A percentile compares a stretch with the other conserved stretches of the same genome.
phyloP scores from a whole-genome alignment of 2,888 invertebrate genomes.

The Andrena marginata region DNA sequence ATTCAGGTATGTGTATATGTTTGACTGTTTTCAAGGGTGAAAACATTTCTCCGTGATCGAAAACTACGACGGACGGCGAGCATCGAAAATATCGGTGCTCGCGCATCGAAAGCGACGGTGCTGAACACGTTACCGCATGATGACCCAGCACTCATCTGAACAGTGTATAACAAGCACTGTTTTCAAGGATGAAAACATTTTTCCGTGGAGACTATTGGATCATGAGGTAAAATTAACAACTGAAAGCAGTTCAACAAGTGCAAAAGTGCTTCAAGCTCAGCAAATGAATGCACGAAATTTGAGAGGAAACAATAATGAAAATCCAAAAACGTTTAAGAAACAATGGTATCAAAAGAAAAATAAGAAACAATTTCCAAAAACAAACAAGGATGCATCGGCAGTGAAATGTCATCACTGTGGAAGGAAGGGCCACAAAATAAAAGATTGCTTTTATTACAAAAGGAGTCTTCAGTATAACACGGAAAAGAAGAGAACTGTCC shows the following conservation, averaged over 20 bases:
- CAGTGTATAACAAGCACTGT: too few relatives aligned
- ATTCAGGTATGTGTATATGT: too few relatives aligned
- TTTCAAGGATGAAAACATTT: too few relatives aligned
- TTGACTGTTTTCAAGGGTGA: too few relatives aligned
- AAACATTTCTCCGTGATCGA: too few relatives aligned
- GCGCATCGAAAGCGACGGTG: too few relatives aligned
- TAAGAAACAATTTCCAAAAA: too few relatives aligned
- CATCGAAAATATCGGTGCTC: too few relatives aligned
- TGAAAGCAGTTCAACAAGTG: neutral
- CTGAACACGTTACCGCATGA: too few relatives aligned
- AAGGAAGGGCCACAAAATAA: neutral
- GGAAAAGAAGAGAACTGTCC: neutral
- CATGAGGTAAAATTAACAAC: conserved; percentile 4
- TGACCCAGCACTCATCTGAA: too few relatives aligned
- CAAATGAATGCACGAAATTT: neutral
- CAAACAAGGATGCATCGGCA: too few relatives aligned
- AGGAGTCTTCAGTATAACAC: neutral
- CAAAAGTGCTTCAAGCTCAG: neutral
- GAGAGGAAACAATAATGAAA: neutral
- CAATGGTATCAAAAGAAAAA: neutral
- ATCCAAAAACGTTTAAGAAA: neutral
- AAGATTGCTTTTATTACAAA: conserved; percentile 7
- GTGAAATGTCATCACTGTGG: conserved; percentile 12
- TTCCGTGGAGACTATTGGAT: neutral
- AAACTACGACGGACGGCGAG: too few relatives aligned